Evolutionary conservation across 2,797 vertebrate genomes (phyloP), one percentile per base, ranked within the genome.

Genomic region (Kryptolebias ocellatus): DNA sequence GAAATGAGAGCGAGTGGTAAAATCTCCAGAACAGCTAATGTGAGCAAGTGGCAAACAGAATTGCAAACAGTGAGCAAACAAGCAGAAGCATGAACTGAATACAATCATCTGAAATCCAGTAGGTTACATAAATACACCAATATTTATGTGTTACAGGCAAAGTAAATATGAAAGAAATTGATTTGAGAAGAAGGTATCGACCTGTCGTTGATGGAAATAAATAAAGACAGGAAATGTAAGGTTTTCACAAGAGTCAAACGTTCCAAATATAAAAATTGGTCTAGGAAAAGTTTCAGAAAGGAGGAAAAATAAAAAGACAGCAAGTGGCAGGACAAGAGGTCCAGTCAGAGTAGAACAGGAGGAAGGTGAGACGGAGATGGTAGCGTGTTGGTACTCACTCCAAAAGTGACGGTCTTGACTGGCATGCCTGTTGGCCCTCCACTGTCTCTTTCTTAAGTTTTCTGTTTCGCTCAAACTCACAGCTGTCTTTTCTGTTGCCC

Each of bases 351-450:
- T 14, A 39, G 0, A 66, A 45, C 44, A 60, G 53, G 31, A 66
- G 59, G 57, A 72, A 72, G 72, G 57, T 59, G 71, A 81, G 72
- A 68, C 16, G 20, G 44, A 76, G 66, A 76, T 66, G 49, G 75
- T 47, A 82, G 77, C 76, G 76, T 82, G 79, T 78, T 76, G 53
- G 85, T 94, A 94, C 93, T 94, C 90, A 94, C 93, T 92, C 92
- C 85, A 84, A 88, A 91, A 69, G 87, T 90, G 90, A 86, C 70
- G 81, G 81, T 92, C 89, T 90, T 87, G 88, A 88, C 91, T 86
- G 92, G 93, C 93, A 93, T 93, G 87, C 81, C 91, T 92, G 88
- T 76, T 83, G 84, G 83, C 86, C 83, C 87, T 86, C 81, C 86
- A 74, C 84, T 79, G 74, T 78, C 72, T 56, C 80, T 76, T 81